Percentiles rank a stretch among this genome's conserved stretches.
phyloP scores from a whole-genome alignment of 2,888 invertebrate genomes.

The Synergus japonicus region DNA sequence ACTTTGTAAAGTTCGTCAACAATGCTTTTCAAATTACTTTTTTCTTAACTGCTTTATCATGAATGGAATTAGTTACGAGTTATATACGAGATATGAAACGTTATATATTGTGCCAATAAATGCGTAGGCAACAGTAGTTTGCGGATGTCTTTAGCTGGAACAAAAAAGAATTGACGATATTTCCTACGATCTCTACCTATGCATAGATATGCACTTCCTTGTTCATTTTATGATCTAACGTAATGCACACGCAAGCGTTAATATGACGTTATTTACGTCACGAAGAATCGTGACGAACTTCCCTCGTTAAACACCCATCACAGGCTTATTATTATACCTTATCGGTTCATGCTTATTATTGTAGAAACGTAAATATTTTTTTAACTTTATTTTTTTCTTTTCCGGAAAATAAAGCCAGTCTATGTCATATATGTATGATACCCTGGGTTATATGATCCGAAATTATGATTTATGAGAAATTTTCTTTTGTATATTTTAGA shows the following conservation, averaged over 20 bases:
- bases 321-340: background rate
- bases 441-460: too few species aligned
- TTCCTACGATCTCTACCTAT: background rate
- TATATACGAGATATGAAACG: background rate
- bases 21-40: background rate
- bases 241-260: conserved; percentile 8
- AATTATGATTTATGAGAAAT: background rate
- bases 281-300: conserved; percentile 5
- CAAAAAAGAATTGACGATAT: background rate
- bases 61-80: conserved; percentile 7
- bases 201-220: background rate
- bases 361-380: background rate
- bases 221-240: background rate
- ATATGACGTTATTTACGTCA: conserved; percentile 33
- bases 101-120: background rate
- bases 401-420: background rate
- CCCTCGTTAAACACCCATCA: background rate
- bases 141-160: background rate
- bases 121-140: background rate
- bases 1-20: background rate
- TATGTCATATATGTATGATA: too few species aligned
- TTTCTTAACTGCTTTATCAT: background rate
- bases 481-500: background rate
- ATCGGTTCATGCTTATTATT: background rate
- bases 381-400: background rate